Percentiles rank a stretch among this genome's conserved stretches.
Evolutionary conservation across 1,140 invertebrate genomes (phyloP).

Genomic region (Lasioglossum baleicum): DNA sequence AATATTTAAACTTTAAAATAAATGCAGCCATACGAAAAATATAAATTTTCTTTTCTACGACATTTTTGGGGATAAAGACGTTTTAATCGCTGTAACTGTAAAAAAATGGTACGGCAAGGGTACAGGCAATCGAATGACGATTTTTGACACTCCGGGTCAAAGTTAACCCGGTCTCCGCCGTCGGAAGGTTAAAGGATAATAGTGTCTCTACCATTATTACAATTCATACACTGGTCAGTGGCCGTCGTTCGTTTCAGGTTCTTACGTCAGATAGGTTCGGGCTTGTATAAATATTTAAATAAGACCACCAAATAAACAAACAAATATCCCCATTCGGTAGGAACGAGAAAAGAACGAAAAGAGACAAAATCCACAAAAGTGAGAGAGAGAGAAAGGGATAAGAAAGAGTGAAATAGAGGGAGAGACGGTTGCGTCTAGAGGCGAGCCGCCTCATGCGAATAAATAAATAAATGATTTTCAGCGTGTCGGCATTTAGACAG

Average conservation of each 20-base stretch:
- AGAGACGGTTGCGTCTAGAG: not conserved
- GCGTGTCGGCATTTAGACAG: constrained; percentile 47
- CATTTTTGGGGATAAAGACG: too few relatives aligned
- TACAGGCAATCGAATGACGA: too few relatives aligned
- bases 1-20: too few relatives aligned
- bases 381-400: not conserved
- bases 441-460: constrained; percentile 7
- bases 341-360: not conserved
- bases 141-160: too few relatives aligned
- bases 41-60: too few relatives aligned
- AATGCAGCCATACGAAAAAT: too few relatives aligned
- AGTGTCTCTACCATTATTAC: too few relatives aligned
- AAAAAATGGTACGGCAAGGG: too few relatives aligned
- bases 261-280: not conserved
- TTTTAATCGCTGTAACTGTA: too few relatives aligned
- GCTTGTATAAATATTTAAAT: constrained; percentile 25
- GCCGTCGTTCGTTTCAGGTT: not conserved
- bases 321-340: too few relatives aligned
- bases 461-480: constrained; percentile 52
- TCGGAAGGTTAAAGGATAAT: not conserved
- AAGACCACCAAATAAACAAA: constrained; percentile 6
- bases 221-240: not conserved
- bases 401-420: not conserved
- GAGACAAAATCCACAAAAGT: not conserved
- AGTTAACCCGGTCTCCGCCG: too few relatives aligned